Evolutionary conservation across 1,140 invertebrate genomes (phyloP), one percentile per base, ranked within the genome.

Genomic region (Micrasema longulum): DNA sequence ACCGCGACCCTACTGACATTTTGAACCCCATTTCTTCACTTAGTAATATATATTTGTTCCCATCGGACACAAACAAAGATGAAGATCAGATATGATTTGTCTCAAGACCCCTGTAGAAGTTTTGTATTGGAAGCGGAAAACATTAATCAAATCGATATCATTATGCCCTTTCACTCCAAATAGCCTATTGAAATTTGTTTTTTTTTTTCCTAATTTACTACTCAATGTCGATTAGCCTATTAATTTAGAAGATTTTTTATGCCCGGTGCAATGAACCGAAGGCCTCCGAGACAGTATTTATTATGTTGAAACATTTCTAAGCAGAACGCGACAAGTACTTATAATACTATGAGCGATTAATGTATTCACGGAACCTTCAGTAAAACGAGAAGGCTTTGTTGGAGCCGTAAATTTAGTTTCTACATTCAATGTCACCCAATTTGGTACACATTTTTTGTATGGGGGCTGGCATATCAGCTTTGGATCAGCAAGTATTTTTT

Each of bases 241-340:
- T 60, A 60, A 60, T 60, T 41, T 60, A 16, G 55, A 60, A 6
- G 55, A 60, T 38, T 60, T 60, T 60, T 60, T 60, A 41, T 18
- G 9, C 5, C 18, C 55, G 16, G 36, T 11, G 14, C 55, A 60
- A 60, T 20, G 55, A 60, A 60, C 55, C 55, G 16, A 36, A 60
- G 55, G 35, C 20, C 55, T 60, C 36, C 1, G 16, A 55, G 23
- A 55, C 52, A 38, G 18, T 41, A 60, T 60, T 60, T n/a, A n/a
- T 52, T 31, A 7, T 31, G 2, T 31, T 18, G 48, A 52, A 52
- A 52, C 48, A 52, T 52, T 52, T 60, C 36, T 60, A 38, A 41
- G 50, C n/a, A n/a, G n/a, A 10, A 11, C 55, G 55, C 55, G 55
- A 60, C 55, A 60, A 60, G 35, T 10, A 26, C 23, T 3, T 52